Evolutionary conservation across 2,113 vertebrate species (phyloP), one percentile per base, ranked within the genome.

Genomic region (Ariopsis seemanni): DNA sequence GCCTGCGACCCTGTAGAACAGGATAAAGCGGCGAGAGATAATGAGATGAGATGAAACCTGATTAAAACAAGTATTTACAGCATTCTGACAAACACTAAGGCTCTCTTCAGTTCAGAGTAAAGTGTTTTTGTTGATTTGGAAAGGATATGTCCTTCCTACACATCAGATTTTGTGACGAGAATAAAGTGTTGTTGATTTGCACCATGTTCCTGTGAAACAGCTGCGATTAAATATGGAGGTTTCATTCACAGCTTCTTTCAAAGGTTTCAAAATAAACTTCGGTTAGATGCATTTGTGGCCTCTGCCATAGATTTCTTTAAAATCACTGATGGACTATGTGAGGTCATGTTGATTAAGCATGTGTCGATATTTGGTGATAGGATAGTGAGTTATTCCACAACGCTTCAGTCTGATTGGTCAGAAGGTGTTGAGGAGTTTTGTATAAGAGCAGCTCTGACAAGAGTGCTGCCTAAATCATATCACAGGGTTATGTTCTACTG

Each of bases 181-280:
- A 85, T 20, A 20, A 80, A 20, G 50, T 71, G 42, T 71, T 27
- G 22, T 84, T 10, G 27, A 30, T 77, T 78, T 63, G 17, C 30
- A 77, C 75, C 20, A 53, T n/a, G 48, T 85, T 63, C 57, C 84
- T 63, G 72, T 75, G 34, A 50, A 58, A 63, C 84, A 11, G 27
- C 58, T 53, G 52, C 25, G 48, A 65, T 52, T 80, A 86, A 72
- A 57, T 57, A 83, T 30, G 62, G 82, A 72, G 9, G 14, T 34
- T 30, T 34, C 27, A 53, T 25, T 67, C 48, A 22, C n/a, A 48
- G 48, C 62, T 22, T 53, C 12, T 67, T 79, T 77, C 62, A 53
- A 75, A 67, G 18, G 75, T 75, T 42, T 67, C 5, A 53, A 55
- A 79, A 77, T 69, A 53, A 42, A 4, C 18, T 25, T 1, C 7